These are phyloP conservation scores for Eulimnadia texana DNA, from an alignment of 1,140 invertebrate species.

Conservation along the genomic window DNA sequence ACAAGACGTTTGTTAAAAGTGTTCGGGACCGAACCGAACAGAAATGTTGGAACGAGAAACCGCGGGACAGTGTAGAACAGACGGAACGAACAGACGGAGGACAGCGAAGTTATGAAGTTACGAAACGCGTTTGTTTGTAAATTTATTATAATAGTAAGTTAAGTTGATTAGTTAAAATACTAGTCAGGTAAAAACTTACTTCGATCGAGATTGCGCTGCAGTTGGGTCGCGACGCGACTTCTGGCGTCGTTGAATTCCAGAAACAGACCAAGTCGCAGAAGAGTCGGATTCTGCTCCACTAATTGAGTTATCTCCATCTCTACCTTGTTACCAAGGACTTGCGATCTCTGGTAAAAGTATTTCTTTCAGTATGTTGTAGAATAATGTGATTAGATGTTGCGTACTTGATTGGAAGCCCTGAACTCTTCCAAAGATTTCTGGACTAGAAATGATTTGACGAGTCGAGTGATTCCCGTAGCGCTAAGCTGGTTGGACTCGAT, in stretches of 20 bases:
- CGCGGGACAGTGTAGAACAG: neutral
- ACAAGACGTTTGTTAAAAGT: no score
- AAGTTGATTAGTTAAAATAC: neutral
- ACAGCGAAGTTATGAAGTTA: neutral
- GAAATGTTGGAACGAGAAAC: no score
- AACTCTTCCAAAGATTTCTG: conserved; percentile 83
- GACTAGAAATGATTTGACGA: conserved; percentile 70
- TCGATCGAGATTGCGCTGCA: conserved; percentile 92
- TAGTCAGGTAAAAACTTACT: conserved; percentile 47
- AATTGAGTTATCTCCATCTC: conserved; percentile 94
- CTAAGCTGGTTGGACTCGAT: conserved; percentile 94
- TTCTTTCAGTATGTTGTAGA: no score
- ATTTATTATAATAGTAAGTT: neutral
- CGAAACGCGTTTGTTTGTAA: neutral
- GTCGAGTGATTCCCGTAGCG: conserved; percentile 60
- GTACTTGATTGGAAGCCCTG: conserved; percentile 86
- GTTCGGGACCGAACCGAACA: no score
- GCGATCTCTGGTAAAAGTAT: conserved; percentile 55
- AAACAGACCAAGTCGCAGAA: conserved; percentile 81
- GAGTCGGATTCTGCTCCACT: conserved; percentile 79
- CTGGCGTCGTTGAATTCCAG: conserved; percentile 92
- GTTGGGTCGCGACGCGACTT: conserved; percentile 75
- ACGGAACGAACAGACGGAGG: neutral
- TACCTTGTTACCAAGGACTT: conserved; percentile 89
- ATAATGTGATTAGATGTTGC: conserved; percentile 12